phyloP scores from a whole-genome alignment of 2,888 invertebrate species.

The Tenthredo livida region DNA sequence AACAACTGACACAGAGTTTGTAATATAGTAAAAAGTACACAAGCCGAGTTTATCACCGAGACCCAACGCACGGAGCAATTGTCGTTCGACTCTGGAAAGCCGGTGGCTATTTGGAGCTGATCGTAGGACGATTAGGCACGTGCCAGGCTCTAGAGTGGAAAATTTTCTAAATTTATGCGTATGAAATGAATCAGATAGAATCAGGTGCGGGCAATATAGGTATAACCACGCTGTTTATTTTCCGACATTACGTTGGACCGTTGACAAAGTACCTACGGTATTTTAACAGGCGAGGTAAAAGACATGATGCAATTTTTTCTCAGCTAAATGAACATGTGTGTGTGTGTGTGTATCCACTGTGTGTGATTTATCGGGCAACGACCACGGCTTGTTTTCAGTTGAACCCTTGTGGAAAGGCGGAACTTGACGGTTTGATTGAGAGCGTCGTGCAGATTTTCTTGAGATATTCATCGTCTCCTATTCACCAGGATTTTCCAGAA shows the following conservation, averaged over 20 bases:
- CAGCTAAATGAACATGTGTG: not conserved
- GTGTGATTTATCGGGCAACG: not conserved
- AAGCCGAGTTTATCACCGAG: not conserved
- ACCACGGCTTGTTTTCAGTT: not conserved
- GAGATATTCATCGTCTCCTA: not conserved
- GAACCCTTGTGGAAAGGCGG: not conserved
- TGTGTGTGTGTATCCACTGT: not conserved
- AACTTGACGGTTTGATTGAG: no score
- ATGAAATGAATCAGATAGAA: constrained; percentile 42
- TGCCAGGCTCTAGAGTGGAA: constrained; percentile 21
- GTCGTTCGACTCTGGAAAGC: constrained; percentile 15
- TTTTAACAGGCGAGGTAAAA: not conserved
- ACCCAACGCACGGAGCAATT: constrained; percentile 38
- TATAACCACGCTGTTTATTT: constrained; percentile 11
- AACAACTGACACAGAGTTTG: not conserved
- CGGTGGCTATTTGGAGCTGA: constrained; percentile 40
- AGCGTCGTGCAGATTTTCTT: not conserved
- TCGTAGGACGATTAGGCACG: constrained; percentile 45
- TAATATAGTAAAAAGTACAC: not conserved
- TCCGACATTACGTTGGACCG: no score
- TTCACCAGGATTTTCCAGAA: not conserved
- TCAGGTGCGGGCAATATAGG: constrained; percentile 6
- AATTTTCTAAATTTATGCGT: constrained; percentile 40
- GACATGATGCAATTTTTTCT: not conserved
- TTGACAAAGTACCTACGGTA: constrained; percentile 11